Conservation (phyloP, 2,797 vertebrate genomes). For the Rhadinocentrus ornatus region DNA sequence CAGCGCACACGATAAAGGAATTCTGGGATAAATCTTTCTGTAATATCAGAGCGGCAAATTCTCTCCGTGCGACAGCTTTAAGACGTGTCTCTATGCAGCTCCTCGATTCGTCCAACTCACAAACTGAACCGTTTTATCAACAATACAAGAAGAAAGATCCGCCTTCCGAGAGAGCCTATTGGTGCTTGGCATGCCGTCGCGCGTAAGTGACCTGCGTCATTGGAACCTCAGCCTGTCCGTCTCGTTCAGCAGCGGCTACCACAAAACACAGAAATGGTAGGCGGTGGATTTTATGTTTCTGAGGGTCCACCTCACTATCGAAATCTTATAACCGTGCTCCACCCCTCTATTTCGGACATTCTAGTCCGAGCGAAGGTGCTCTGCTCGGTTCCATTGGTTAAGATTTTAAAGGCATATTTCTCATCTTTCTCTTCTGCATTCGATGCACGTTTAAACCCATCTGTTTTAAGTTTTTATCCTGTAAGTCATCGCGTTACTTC, state of each 20-base stretch:
- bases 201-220: conserved; percentile 38
- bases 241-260: conserved; percentile 18
- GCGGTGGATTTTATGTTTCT: conserved; percentile 58
- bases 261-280: conserved; percentile 47
- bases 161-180: conserved; percentile 61
- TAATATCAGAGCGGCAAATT: conserved; percentile 4
- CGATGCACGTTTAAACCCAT: background rate
- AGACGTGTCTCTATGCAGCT: conserved; percentile 35
- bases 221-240: conserved; percentile 48
- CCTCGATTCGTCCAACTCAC: conserved; percentile 64
- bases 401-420: no score
- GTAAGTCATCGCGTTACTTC: background rate
- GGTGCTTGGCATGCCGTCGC: conserved; percentile 33
- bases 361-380: background rate
- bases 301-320: conserved; percentile 26
- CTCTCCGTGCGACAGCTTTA: conserved; percentile 4
- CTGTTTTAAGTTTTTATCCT: background rate
- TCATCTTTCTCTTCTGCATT: no score
- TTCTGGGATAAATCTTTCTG: conserved; percentile 15
- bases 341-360: background rate
- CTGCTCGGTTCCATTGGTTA: rapidly evolving
- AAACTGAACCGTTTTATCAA: conserved; percentile 74
- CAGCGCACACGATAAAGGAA: conserved; percentile 35
- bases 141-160: conserved; percentile 49
- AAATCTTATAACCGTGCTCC: conserved; percentile 4